Base-by-base conservation (phyloP, 2,888 invertebrate genomes). In the Thera britannica region DNA sequence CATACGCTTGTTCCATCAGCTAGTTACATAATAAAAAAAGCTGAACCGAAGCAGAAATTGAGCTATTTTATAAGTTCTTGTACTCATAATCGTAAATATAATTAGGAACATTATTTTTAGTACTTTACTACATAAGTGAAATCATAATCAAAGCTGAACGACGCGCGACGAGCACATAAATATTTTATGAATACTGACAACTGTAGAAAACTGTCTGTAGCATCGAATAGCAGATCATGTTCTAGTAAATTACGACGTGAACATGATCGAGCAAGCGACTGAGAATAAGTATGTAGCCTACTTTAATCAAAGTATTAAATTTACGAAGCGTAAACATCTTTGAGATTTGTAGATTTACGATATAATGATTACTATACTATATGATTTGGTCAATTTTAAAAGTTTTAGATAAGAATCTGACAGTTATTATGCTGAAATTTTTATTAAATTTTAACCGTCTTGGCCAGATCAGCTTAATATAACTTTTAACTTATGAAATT, bases 161-260 rank as follows among this genome's bases (percentile, higher is more conserved):
- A n/a, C n/a, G n/a, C n/a, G n/a, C n/a, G n/a, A n/a, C n/a, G 8
- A 8, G 9, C 7, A 3, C 34, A 52, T 52, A 34, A 52, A 52
- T 52, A 34, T 52, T 52, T 52, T 52, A 52, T 52, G 52, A 52
- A 52, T 3, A 52, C 51, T 7, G 52, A 9, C 52, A 34, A 3
- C 3, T 34, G 52, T 52, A 8, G 52, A 52, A 9, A 52, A 9
- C 52, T 52, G 34, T 34, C 0, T 34, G 5, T 9, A 11, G 64
- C 58, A 56, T 58, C 51, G 38, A 46, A 63, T 61, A 52, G 51
- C 51, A 57, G 57, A 44, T 56, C 57, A n/a, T 12, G 51, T 44
- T 41, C 6, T 44, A 63, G 34, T 58, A 63, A 62, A 36, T 62
- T 38, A 62, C 44, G 52, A 64, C 63, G 44, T 12, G 41, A 58